Conservation (phyloP, 2,888 invertebrate genomes). For the Drosophila hamatofila region DNA sequence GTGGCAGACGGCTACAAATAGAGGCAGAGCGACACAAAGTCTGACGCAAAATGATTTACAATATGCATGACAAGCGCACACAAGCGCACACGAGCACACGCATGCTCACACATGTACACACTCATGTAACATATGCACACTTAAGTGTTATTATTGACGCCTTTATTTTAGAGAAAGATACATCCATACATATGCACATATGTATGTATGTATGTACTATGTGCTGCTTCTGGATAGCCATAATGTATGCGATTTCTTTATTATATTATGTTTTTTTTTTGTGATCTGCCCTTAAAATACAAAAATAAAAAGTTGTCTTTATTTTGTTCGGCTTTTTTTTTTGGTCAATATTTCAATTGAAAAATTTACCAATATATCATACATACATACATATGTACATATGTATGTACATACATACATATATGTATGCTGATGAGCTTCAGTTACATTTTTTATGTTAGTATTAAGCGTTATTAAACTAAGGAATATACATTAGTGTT, state of each 20-base stretch:
- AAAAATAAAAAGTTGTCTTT: neutral
- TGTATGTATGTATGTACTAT: neutral
- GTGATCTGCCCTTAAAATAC: no score
- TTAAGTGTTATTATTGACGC: neutral
- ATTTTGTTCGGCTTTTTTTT: neutral
- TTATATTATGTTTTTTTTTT: neutral
- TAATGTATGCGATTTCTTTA: neutral
- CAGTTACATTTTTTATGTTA: neutral
- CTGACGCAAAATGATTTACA: conserved; percentile 80
- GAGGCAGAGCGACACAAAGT: conserved; percentile 44
- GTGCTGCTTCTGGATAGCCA: neutral
- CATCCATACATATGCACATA: no score
- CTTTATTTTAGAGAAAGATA: neutral
- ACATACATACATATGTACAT: no score
- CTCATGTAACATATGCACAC: neutral
- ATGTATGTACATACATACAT: no score
- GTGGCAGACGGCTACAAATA: conserved; percentile 50
- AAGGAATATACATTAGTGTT: neutral
- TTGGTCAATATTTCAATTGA: neutral
- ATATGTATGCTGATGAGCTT: neutral
- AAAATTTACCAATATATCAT: neutral
- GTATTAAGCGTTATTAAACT: neutral
- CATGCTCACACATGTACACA: conserved; percentile 25
- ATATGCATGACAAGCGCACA: conserved; percentile 46
- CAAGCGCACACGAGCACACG: conserved; percentile 15